Evolutionary conservation across 2,113 vertebrate species (phyloP), one percentile per base, ranked within the genome.

Genomic region (Pteropus alecto): DNA sequence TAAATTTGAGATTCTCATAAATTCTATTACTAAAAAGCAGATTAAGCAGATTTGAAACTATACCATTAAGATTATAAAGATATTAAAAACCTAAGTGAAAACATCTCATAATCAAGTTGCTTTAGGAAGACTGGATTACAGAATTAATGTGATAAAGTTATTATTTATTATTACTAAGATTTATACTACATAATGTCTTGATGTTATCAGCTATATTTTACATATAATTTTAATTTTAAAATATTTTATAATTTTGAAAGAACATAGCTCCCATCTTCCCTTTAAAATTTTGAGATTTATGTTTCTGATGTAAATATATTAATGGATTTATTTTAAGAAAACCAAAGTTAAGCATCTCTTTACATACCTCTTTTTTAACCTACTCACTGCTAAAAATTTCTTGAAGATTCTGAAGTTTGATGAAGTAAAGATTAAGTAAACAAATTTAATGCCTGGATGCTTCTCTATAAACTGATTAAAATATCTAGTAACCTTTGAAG

Each of bases 11-110:
- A 77, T 24, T 77, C 51, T 93, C 58, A 28, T 54, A 87, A 90
- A 6, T 77, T 70, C 16, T 86, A 83, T 79, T 88, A 95, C 15
- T 63, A 95, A 78, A 96, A 78, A 96, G 58, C 43, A 93, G 33
- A 21, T 73, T 65, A 84, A 38, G 38, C 30, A 90, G 22, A 77
- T 85, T 82, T 89, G 13, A 95, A 88, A 82, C 54, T 70, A 38
- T 83, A 73, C 4, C 41, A 73, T 86, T 93, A 94, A 95, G 12
- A 84, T 26, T 61, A 0, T 71, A 91, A 81, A 90, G 54, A 87
- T 81, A 58, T 87, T 90, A 67, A 96, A 97, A 82, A 81, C 6
- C 54, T 95, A 91, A 77, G 48, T 58, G 48, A 97, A 91, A 81
- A 71, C 10, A 85, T 71, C 4, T 19, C 86, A 61, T 78, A 33